Evolutionary conservation across 2,113 vertebrate genomes (phyloP).

Genomic region (Mormyrus lacerda): DNA sequence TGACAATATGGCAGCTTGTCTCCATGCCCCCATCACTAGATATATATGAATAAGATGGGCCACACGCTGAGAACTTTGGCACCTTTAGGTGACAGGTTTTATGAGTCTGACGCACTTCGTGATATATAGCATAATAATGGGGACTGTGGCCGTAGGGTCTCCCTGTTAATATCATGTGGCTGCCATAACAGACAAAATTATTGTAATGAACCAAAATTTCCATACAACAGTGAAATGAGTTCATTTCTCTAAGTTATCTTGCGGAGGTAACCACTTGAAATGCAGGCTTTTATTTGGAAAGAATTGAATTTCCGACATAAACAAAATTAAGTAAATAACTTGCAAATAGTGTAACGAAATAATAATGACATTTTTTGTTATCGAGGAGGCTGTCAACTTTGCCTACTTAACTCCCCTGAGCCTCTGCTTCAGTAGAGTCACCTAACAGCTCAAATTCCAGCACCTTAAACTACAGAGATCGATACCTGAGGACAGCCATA

Average conservation of each 20-base stretch:
- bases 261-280: slow-evolving; percentile 62
- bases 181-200: slow-evolving; percentile 68
- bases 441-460: slow-evolving; percentile 33
- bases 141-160: slow-evolving; percentile 63
- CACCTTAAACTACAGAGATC: slow-evolving; percentile 19
- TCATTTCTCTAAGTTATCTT: slow-evolving; percentile 71
- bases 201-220: slow-evolving; percentile 72
- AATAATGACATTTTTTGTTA: slow-evolving; percentile 58
- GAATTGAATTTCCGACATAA: slow-evolving; percentile 63
- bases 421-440: background rate
- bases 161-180: slow-evolving; percentile 64
- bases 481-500: slow-evolving; percentile 14
- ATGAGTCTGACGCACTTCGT: slow-evolving; percentile 68
- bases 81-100: slow-evolving; percentile 67
- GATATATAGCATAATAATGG: slow-evolving; percentile 74
- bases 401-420: slow-evolving; percentile 29
- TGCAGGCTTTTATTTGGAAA: slow-evolving; percentile 62
- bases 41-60: slow-evolving; percentile 58
- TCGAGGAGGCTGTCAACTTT: slow-evolving; percentile 51
- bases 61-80: slow-evolving; percentile 55
- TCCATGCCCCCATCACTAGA: slow-evolving; percentile 45
- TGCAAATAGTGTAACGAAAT: slow-evolving; percentile 56
- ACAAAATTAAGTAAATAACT: slow-evolving; percentile 60
- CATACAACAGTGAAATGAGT: slow-evolving; percentile 73
- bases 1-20: slow-evolving; percentile 44